Percentiles rank a stretch among this genome's conserved stretches.
Evolutionary conservation across 2,113 vertebrate genomes (phyloP).

Genomic region (Seriola quinqueradiata): DNA sequence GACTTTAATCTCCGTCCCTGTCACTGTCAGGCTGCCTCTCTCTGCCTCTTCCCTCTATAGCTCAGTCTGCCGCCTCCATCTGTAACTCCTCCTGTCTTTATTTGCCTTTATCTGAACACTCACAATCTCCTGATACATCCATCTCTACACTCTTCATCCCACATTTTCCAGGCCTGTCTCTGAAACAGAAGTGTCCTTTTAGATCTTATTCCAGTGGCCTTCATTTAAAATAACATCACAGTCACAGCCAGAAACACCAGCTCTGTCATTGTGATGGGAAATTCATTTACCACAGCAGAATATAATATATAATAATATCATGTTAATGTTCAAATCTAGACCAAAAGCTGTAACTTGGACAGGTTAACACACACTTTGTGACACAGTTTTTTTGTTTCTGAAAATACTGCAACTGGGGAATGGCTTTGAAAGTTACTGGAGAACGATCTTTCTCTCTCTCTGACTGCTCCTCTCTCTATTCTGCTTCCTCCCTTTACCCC

Average conservation of each 20-base stretch:
- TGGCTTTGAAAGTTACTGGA: background rate
- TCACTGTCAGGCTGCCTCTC: background rate
- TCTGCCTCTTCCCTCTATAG: background rate
- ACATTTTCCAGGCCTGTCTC: background rate
- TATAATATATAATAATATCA: too few species aligned
- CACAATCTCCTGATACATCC: background rate
- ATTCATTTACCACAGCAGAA: too few species aligned
- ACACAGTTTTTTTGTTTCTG: background rate
- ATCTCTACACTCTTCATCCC: background rate
- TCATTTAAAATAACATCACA: background rate
- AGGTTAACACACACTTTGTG: background rate
- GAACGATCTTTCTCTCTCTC: background rate
- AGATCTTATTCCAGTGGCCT: background rate
- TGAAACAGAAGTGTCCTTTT: background rate
- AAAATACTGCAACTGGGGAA: background rate
- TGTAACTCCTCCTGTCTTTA: conserved; percentile 35
- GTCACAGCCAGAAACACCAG: background rate
- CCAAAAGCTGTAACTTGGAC: background rate
- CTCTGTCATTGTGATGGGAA: background rate
- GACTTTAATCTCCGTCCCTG: conserved; percentile 20
- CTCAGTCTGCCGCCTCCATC: conserved; percentile 24
- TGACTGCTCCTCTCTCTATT: background rate
- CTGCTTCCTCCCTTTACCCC: background rate
- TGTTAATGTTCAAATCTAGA: too few species aligned
- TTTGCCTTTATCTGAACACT: conserved; percentile 1